phyloP scores from a whole-genome alignment of 2,113 vertebrate species.

The Bambusicola thoracicus region DNA sequence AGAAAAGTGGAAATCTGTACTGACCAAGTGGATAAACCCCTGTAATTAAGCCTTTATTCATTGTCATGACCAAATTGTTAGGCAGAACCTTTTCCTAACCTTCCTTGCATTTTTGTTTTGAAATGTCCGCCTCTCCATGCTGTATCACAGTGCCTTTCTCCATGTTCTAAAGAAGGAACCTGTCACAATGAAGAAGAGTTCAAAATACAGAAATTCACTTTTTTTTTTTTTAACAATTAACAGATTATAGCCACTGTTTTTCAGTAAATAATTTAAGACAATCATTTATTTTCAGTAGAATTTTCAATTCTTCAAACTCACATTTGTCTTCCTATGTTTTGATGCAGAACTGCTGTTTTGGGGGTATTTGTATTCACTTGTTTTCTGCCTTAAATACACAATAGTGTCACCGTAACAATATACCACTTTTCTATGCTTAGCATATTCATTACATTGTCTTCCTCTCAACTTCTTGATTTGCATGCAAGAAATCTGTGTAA shows the following conservation, averaged over 20 bases:
- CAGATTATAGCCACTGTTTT: neutral
- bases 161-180: neutral
- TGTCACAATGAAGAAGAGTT: neutral
- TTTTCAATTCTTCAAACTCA: neutral
- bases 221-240: neutral
- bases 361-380: neutral
- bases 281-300: neutral
- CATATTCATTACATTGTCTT: slow-evolving; percentile 32
- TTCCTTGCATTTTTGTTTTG: neutral
- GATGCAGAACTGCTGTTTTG: neutral
- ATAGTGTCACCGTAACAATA: neutral
- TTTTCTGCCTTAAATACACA: slow-evolving; percentile 4
- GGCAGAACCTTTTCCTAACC: neutral
- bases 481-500: slow-evolving; percentile 32
- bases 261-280: neutral
- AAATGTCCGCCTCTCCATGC: neutral
- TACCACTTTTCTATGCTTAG: slow-evolving; percentile 7
- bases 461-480: slow-evolving; percentile 47
- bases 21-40: neutral
- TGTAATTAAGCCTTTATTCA: neutral
- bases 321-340: neutral
- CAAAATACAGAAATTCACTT: neutral
- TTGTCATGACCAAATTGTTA: neutral
- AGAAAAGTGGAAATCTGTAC: neutral
- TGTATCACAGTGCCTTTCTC: neutral